Evolutionary conservation across 2,888 invertebrate species (phyloP).

Genomic region (Drosophila ustulata): DNA sequence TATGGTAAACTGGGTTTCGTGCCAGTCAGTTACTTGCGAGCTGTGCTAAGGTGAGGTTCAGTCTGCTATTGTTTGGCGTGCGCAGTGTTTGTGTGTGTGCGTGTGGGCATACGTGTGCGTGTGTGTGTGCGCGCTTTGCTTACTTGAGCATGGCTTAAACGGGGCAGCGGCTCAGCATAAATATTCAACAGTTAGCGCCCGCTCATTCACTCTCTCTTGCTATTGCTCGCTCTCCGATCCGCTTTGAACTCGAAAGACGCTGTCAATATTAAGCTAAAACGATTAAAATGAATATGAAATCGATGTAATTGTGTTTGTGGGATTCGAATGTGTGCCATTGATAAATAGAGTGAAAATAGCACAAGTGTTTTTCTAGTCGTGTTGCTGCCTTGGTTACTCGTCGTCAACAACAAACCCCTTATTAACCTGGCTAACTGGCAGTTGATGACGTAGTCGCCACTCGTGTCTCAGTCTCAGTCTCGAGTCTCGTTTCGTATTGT

Average conservation of each 20-base stretch:
- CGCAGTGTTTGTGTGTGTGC: conserved; percentile 25
- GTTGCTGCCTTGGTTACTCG: conserved; percentile 70
- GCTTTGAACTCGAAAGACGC: conserved; percentile 30
- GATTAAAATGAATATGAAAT: conserved; percentile 1
- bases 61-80: conserved; percentile 40
- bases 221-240: conserved; percentile 18
- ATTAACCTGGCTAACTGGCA: conserved; percentile 51
- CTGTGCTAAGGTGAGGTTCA: conserved; percentile 74
- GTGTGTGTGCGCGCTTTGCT: conserved; percentile 48
- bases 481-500: conserved; percentile 52
- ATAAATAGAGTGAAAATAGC: conserved; percentile 45
- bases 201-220: conserved; percentile 29
- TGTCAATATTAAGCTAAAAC: conserved; percentile 24
- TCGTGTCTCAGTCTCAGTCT: neutral
- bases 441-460: conserved; percentile 72
- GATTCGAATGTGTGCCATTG: conserved; percentile 34
- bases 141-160: conserved; percentile 73
- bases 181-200: conserved; percentile 69
- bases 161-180: conserved; percentile 50
- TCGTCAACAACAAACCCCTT: conserved; percentile 45
- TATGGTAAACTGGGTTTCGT: conserved; percentile 45
- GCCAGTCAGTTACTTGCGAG: conserved; percentile 72
- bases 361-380: conserved; percentile 53
- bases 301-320: neutral
- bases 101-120: conserved; percentile 26